A percentile compares a stretch with the other conserved stretches of the same genome.
phyloP scores from a whole-genome alignment of 2,888 invertebrate species.

The Leptura quadrifasciata region DNA sequence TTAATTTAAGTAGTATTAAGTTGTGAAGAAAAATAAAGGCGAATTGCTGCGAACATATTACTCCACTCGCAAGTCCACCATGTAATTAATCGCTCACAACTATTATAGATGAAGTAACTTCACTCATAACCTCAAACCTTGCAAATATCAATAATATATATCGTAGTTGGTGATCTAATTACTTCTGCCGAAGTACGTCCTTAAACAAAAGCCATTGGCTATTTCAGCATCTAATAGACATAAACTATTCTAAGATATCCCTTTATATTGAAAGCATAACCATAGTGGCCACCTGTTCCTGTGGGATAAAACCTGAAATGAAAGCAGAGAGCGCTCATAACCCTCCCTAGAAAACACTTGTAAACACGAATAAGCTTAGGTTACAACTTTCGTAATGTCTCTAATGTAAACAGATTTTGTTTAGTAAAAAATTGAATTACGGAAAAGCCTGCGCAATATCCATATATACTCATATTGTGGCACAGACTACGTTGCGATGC shows the following conservation, averaged over 20 bases:
- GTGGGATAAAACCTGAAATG: slow-evolving; percentile 50
- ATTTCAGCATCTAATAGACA: slow-evolving; percentile 40
- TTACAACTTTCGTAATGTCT: slow-evolving; percentile 36
- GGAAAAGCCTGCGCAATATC: neutral
- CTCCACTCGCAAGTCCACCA: too few species aligned
- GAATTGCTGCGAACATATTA: too few species aligned
- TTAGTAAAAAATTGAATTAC: slow-evolving; percentile 9
- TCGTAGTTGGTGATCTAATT: slow-evolving; percentile 22
- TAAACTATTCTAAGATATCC: slow-evolving; percentile 45
- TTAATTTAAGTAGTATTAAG: too few species aligned
- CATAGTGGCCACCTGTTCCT: slow-evolving; percentile 59
- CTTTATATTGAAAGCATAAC: slow-evolving; percentile 54
- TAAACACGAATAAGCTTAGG: slow-evolving; percentile 54
- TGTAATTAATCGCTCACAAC: neutral
- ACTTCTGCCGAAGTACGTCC: slow-evolving; percentile 23
- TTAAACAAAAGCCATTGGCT: slow-evolving; percentile 43
- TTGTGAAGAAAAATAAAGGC: too few species aligned
- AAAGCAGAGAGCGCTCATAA: slow-evolving; percentile 55
- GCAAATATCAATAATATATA: slow-evolving; percentile 22
- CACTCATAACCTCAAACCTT: slow-evolving; percentile 8
- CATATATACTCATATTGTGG: neutral
- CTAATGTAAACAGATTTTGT: slow-evolving; percentile 24
- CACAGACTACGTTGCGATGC: neutral
- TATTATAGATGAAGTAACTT: neutral
- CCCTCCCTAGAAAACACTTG: slow-evolving; percentile 60